Conservation (phyloP, 2,888 invertebrate species). For the Odiellus spinosus region DNA sequence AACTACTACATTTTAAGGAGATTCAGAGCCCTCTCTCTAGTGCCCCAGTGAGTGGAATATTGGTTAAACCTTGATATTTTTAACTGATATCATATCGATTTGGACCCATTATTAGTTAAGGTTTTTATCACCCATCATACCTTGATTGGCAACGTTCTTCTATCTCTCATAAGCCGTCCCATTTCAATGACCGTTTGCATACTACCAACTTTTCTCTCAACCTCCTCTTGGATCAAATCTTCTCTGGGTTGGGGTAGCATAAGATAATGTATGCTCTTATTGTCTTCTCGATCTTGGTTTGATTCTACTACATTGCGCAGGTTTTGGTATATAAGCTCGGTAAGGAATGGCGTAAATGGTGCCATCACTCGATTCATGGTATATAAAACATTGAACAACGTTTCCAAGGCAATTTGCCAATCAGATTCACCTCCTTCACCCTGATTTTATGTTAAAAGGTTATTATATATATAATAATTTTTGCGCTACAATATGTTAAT, state of each 20-base stretch:
- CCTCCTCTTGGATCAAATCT: constrained; percentile 57
- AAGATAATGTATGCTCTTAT: constrained; percentile 71
- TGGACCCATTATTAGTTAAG: too few species aligned
- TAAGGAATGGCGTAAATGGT: constrained; percentile 90
- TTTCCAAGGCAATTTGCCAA: constrained; percentile 65
- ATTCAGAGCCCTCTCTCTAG: too few species aligned
- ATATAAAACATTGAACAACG: constrained; percentile 71
- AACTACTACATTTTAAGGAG: too few species aligned
- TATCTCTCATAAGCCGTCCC: constrained; percentile 78
- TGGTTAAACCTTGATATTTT: too few species aligned
- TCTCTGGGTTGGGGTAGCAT: constrained; percentile 57
- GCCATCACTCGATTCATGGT: constrained; percentile 77
- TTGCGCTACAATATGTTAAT: too few species aligned
- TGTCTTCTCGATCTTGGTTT: constrained; percentile 28
- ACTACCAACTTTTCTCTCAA: constrained; percentile 72
- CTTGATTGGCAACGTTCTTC: constrained; percentile 83
- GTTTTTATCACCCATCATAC: too few species aligned
- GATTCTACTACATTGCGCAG: constrained; percentile 47
- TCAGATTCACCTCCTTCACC: constrained; percentile 70
- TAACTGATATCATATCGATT: too few species aligned
- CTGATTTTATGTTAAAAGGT: constrained; percentile 24
- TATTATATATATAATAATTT: too few species aligned
- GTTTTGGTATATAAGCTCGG: constrained; percentile 87
- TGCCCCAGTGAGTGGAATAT: too few species aligned
- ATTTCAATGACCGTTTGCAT: constrained; percentile 94